Conservation (phyloP, 2,888 invertebrate genomes). For the Harpagoxenus sublaevis region DNA sequence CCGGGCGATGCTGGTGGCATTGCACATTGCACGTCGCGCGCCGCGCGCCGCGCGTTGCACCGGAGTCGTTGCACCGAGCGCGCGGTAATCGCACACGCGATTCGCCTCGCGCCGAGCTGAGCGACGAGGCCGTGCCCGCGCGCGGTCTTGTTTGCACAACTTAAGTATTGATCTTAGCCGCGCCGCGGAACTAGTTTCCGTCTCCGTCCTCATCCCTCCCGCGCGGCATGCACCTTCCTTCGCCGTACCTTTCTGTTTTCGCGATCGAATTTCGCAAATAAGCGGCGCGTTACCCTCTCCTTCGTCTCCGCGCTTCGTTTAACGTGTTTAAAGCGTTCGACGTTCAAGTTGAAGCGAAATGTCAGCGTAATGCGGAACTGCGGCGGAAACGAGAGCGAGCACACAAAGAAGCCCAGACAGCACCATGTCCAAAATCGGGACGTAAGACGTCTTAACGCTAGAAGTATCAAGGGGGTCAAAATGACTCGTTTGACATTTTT, state of each 20-base stretch:
- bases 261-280: constrained; percentile 38
- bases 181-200: constrained; percentile 84
- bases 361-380: not conserved
- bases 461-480: too few relatives aligned
- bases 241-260: constrained; percentile 18
- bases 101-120: constrained; percentile 75
- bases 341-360: not conserved
- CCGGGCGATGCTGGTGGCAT: constrained; percentile 67
- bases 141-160: constrained; percentile 77
- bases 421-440: too few relatives aligned
- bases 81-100: constrained; percentile 67
- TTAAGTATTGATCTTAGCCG: constrained; percentile 85
- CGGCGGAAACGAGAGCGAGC: not conserved
- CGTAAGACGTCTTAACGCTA: too few relatives aligned
- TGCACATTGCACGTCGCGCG: constrained; percentile 73
- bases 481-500: too few relatives aligned
- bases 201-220: constrained; percentile 77
- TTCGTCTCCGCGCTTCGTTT: not conserved
- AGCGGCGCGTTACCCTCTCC: not conserved
- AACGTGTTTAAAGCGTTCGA: not conserved
- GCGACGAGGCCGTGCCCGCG: constrained; percentile 31
- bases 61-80: constrained; percentile 52
- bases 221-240: constrained; percentile 43
- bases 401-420: too few relatives aligned
- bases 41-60: constrained; percentile 66